Conservation (phyloP, 1,140 invertebrate species). For the Dendrolimus punctatus region DNA sequence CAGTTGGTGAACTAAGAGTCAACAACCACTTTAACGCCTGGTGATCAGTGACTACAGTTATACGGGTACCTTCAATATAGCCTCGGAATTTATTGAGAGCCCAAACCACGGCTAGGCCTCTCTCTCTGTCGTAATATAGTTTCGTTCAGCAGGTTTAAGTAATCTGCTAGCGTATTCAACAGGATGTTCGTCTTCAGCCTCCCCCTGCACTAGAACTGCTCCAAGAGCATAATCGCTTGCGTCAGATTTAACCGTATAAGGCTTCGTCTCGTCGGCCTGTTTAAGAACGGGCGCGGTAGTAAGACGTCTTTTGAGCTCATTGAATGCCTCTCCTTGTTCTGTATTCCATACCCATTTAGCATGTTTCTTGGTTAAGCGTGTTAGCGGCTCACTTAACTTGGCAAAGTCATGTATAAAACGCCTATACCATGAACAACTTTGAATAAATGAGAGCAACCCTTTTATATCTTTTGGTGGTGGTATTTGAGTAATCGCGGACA, state of each 20-base stretch:
- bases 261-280: constrained; percentile 7
- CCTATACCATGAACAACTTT: constrained; percentile 19
- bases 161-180: constrained; percentile 56
- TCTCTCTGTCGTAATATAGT: constrained; percentile 17
- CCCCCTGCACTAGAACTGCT: constrained; percentile 28
- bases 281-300: constrained; percentile 14
- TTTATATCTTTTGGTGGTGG: constrained; percentile 13
- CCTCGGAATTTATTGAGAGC: no score
- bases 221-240: constrained; percentile 25
- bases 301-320: constrained; percentile 8
- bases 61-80: no score
- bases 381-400: constrained; percentile 15
- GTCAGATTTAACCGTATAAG: constrained; percentile 22
- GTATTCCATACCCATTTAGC: constrained; percentile 12
- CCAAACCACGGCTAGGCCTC: constrained; percentile 2
- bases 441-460: constrained; percentile 18
- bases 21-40: no score
- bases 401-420: constrained; percentile 18
- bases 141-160: constrained; percentile 44
- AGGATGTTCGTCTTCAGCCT: constrained; percentile 30
- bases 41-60: no score
- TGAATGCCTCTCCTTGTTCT: constrained; percentile 15
- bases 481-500: constrained; percentile 3
- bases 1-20: no score
- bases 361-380: constrained; percentile 15